These are phyloP conservation scores for Cephus sareptanus DNA, from an alignment of 2,888 invertebrate genomes.

Conservation along the genomic window DNA sequence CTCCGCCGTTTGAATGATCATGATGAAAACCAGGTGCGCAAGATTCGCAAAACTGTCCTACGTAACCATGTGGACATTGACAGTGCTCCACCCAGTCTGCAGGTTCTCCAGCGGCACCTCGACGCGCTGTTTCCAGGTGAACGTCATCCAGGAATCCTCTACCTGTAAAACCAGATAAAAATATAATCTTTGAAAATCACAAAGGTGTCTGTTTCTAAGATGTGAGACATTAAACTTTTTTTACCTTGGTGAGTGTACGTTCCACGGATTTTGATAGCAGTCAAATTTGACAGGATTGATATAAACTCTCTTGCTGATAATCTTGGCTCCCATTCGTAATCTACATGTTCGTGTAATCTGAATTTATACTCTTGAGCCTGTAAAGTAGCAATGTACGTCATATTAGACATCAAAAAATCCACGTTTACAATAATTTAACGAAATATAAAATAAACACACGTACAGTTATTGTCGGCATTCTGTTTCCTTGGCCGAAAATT, in stretches of 20 bases:
- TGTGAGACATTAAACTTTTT: background rate
- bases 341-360: constrained; percentile 90
- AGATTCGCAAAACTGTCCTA: constrained; percentile 97
- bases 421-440: constrained; percentile 4
- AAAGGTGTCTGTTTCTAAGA: background rate
- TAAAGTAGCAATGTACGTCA: constrained; percentile 26
- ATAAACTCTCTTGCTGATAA: constrained; percentile 90
- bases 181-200: background rate
- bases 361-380: constrained; percentile 84
- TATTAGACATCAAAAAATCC: constrained; percentile 4
- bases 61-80: constrained; percentile 84
- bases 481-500: constrained; percentile 92
- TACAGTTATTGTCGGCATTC: constrained; percentile 71
- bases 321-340: constrained; percentile 94
- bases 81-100: constrained; percentile 97
- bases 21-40: constrained; percentile 96
- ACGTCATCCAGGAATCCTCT: constrained; percentile 92
- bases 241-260: constrained; percentile 86
- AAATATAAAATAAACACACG: background rate
- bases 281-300: constrained; percentile 91
- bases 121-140: constrained; percentile 86
- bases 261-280: constrained; percentile 92
- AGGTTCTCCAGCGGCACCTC: constrained; percentile 80
- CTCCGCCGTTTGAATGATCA: constrained; percentile 91
- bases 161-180: constrained; percentile 60